These are phyloP conservation scores for Aphodius granarius DNA, from an alignment of 2,888 invertebrate genomes.

Conservation along the genomic window DNA sequence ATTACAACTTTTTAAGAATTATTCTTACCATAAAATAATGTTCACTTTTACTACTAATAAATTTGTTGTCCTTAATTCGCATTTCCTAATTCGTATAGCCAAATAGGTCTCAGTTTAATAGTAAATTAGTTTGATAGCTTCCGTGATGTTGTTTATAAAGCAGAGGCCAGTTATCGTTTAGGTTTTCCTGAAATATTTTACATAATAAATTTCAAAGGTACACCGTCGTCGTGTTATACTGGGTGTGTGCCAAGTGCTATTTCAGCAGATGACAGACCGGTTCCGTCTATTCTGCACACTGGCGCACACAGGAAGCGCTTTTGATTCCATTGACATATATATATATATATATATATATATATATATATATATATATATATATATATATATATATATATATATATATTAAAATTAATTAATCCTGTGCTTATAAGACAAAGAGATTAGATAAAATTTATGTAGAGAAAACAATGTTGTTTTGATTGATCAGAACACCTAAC, in stretches of 20 bases:
- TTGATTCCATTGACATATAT: background rate
- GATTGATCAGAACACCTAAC: background rate
- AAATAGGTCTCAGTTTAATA: background rate
- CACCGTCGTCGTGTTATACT: background rate
- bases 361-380: too few species aligned
- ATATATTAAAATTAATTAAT: too few species aligned
- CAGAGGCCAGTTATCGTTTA: background rate
- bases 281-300: background rate
- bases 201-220: background rate
- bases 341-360: too few species aligned
- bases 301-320: background rate
- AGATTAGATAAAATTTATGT: background rate
- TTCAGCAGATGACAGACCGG: background rate
- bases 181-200: background rate
- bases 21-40: too few species aligned
- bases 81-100: too few species aligned
- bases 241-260: background rate
- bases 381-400: too few species aligned
- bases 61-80: too few species aligned
- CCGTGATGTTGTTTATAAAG: background rate
- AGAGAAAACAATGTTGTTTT: background rate
- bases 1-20: too few species aligned
- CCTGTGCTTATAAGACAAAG: too few species aligned
- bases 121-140: background rate
- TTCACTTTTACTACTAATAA: too few species aligned